Evolutionary conservation across 2,797 vertebrate species (phyloP), one percentile per base, ranked within the genome.

Genomic region (Sebastes hopkinsi): DNA sequence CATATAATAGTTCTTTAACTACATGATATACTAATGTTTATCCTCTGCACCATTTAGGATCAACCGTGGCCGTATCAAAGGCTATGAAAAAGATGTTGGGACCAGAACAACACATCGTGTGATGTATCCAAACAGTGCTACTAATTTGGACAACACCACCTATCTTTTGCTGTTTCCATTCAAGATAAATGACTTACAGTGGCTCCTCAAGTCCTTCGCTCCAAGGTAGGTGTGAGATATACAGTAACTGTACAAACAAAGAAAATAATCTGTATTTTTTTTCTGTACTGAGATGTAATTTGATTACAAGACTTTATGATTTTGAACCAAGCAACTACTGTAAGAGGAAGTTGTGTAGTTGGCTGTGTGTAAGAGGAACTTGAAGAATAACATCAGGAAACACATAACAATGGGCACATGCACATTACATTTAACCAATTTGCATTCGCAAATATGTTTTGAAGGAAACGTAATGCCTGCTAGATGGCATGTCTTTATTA

Each of bases 71-170:
- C 36, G 0, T 0, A 77, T 50, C 50, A 58, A 46, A 62, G 85
- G 77, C 55, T 87, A 30, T 22, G 85, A 89, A 42, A 23, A 5
- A 22, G 85, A 87, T 12, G 88, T 89, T 3, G 83, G 88, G 12
- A 75, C 9, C 38, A 87, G 22, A 66, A 89, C 85, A 5, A 89
- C 88, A 59, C 32, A 86, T 72, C 88, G 8, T 18, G 62, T 79
- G 29, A 84, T 87, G 79, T 87, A 86, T 65, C 85, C 85, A 12
- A 67, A 73, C 25, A 89, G 88, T 9, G 23, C 81, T 3, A 10
- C 20, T 3, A 5, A 56, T 25, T 12, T 88, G 32, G 79, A 79
- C 29, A 62, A 81, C 20, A 55, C 14, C 38, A 89, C 88, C 46
- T 55, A 54, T 22, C 73, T 84, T 4, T 34, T 89, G 10, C 18